phyloP scores from a whole-genome alignment of 2,888 invertebrate genomes.

The Allygus modestus region DNA sequence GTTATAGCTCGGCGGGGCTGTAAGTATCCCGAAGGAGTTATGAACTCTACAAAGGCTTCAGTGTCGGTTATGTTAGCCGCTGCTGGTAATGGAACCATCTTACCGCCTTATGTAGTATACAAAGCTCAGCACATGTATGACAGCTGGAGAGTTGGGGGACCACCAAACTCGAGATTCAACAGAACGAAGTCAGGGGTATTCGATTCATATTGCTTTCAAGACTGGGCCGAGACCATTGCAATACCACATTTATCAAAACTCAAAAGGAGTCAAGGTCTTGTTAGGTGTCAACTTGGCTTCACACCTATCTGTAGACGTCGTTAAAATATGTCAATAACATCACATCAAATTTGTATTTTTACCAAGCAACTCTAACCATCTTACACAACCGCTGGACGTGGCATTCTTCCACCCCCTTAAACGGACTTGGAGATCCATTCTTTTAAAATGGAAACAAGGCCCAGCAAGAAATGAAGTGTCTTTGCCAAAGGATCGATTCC shows the following conservation, averaged over 20 bases:
- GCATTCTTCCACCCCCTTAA: no score
- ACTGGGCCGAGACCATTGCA: slow-evolving; percentile 70
- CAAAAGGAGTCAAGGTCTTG: slow-evolving; percentile 70
- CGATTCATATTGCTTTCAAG: slow-evolving; percentile 70
- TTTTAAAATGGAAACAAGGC: slow-evolving; percentile 64
- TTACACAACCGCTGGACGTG: no score
- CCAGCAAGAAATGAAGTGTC: slow-evolving; percentile 46
- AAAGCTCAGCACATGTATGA: slow-evolving; percentile 66
- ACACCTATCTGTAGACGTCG: slow-evolving; percentile 55
- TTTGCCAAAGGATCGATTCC: slow-evolving; percentile 36
- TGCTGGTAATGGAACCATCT: slow-evolving; percentile 64
- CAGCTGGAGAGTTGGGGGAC: slow-evolving; percentile 66
- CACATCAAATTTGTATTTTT: not conserved
- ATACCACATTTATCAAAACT: slow-evolving; percentile 69
- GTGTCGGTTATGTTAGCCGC: slow-evolving; percentile 67
- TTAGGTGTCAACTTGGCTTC: slow-evolving; percentile 72
- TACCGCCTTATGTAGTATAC: slow-evolving; percentile 67
- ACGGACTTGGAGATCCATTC: slow-evolving; percentile 61
- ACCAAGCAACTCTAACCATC: no score
- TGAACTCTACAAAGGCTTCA: slow-evolving; percentile 65
- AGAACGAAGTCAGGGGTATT: slow-evolving; percentile 72
- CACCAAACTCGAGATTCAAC: slow-evolving; percentile 69
- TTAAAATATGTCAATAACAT: slow-evolving; percentile 64
- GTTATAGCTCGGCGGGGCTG: slow-evolving; percentile 64
- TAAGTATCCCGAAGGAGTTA: slow-evolving; percentile 66